These are phyloP conservation scores for Acanthisitta chloris DNA, from an alignment of 2,113 vertebrate species.

Conservation along the genomic window DNA sequence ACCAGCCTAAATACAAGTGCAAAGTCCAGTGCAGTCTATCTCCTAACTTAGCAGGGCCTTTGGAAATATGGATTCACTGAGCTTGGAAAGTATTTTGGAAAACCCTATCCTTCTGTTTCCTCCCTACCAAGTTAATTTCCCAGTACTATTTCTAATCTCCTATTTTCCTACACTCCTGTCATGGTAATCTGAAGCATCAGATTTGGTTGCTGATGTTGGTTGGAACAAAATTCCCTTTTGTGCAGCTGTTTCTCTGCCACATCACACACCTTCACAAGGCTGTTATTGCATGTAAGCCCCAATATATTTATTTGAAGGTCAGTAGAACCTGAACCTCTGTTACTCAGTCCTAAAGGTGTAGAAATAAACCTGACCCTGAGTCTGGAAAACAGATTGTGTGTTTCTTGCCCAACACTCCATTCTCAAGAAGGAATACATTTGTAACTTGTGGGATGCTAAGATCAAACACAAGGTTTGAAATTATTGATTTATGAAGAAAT, in stretches of 20 bases:
- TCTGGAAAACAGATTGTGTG: neutral
- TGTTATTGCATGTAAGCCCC: neutral
- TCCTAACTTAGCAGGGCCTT: neutral
- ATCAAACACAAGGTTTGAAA: neutral
- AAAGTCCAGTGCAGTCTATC: neutral
- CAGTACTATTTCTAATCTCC: neutral
- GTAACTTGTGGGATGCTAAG: neutral
- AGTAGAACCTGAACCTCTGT: neutral
- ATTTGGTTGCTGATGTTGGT: neutral
- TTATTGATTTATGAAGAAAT: neutral
- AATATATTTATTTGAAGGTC: neutral
- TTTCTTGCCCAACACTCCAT: accelerated
- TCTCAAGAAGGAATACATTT: neutral
- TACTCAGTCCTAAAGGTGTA: neutral
- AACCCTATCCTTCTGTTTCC: neutral
- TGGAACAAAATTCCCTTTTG: neutral
- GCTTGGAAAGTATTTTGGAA: neutral
- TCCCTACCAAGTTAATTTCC: neutral
- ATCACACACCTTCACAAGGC: neutral
- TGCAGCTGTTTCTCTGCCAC: neutral
- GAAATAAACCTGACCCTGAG: neutral
- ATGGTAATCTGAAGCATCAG: neutral
- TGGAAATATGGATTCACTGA: neutral
- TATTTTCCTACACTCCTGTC: neutral
- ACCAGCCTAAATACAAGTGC: neutral